phyloP scores from a whole-genome alignment of 92 coral and sea anemone genomes.

The Actinostola sp. region DNA sequence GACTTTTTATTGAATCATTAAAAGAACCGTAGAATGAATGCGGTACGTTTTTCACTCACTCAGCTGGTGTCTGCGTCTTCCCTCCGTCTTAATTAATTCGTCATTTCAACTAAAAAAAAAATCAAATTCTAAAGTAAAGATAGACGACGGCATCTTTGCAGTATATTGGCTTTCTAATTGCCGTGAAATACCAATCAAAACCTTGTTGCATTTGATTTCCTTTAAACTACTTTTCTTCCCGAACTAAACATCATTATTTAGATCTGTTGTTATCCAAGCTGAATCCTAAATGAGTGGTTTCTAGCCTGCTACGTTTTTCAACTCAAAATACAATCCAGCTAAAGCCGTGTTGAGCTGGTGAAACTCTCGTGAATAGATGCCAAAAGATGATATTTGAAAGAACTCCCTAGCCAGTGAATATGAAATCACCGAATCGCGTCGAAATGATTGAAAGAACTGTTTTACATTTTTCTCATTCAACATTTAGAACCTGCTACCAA shows the following conservation, averaged over 20 bases:
- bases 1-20: slow-evolving; percentile 14
- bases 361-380: background rate
- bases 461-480: slow-evolving; percentile 21
- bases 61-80: background rate
- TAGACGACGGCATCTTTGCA: background rate
- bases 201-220: background rate
- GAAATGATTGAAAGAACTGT: slow-evolving; percentile 3
- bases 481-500: slow-evolving; percentile 16
- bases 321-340: background rate
- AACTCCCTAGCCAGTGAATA: background rate
- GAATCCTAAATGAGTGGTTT: slow-evolving; percentile 2
- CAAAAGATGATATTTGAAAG: background rate
- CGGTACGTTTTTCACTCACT: slow-evolving; percentile 1
- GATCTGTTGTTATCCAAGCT: background rate
- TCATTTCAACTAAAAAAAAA: background rate
- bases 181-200: background rate
- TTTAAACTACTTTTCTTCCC: background rate
- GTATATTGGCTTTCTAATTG: background rate
- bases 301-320: background rate
- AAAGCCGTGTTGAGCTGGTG: background rate
- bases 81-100: background rate
- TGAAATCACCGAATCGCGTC: background rate
- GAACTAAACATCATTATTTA: slow-evolving; percentile 3
- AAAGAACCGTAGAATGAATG: background rate
- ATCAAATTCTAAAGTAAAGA: background rate